A percentile compares a stretch with the other conserved stretches of the same genome.
phyloP scores from a whole-genome alignment of 1,140 invertebrate species.

The Bathynomus jamesi region DNA sequence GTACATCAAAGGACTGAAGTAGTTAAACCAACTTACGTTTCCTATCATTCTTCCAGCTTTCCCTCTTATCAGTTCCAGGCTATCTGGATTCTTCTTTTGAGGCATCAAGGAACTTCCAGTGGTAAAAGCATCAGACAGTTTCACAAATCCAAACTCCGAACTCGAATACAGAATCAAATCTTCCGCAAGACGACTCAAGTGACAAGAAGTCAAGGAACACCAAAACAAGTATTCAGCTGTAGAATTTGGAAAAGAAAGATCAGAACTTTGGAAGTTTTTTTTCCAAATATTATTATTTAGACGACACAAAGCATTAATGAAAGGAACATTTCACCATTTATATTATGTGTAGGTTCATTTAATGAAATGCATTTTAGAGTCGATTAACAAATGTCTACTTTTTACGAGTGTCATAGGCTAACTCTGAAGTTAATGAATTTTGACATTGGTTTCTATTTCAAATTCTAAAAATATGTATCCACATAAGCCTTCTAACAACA shows the following conservation, averaged over 20 bases:
- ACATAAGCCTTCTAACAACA: too few relatives aligned
- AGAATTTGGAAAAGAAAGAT: constrained; percentile 15
- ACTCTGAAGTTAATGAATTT: too few relatives aligned
- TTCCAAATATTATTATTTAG: too few relatives aligned
- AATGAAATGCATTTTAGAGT: not conserved
- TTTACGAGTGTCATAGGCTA: too few relatives aligned
- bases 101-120: constrained; percentile 81
- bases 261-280: not conserved
- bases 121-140: constrained; percentile 62
- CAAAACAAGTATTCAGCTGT: constrained; percentile 63
- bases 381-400: too few relatives aligned
- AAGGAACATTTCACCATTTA: too few relatives aligned
- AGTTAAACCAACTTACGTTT: constrained; percentile 45
- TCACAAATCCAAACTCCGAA: constrained; percentile 66
- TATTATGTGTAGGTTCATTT: too few relatives aligned
- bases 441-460: too few relatives aligned
- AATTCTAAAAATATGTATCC: too few relatives aligned
- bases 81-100: constrained; percentile 78
- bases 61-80: constrained; percentile 68
- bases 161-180: constrained; percentile 70
- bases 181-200: constrained; percentile 67
- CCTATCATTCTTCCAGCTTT: constrained; percentile 50
- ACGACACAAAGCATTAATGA: too few relatives aligned
- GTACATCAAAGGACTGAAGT: too few relatives aligned
- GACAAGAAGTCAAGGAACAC: constrained; percentile 46